Evolutionary conservation across 2,113 vertebrate species (phyloP).

Genomic region (Herpetotheres cachinnans): DNA sequence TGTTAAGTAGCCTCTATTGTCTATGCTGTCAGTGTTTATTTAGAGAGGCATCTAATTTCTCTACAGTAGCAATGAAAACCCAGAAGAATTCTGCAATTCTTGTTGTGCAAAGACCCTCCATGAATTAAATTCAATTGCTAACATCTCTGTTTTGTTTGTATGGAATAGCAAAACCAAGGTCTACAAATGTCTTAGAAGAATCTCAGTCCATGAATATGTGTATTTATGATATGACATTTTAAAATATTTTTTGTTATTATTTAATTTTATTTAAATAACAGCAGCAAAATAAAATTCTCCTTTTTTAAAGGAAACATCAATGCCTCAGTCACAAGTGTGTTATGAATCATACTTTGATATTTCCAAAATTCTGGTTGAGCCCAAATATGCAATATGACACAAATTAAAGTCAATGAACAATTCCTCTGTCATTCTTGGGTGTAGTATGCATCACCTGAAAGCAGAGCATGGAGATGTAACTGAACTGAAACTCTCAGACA

Average conservation of each 20-base stretch:
- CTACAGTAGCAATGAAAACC: not conserved
- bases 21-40: not conserved
- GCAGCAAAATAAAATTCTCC: not conserved
- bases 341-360: not conserved
- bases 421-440: constrained; percentile 57
- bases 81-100: not conserved
- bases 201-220: not conserved
- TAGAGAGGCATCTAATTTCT: not conserved
- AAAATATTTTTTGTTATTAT: too few relatives aligned
- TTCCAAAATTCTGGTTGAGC: not conserved
- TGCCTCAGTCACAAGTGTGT: not conserved
- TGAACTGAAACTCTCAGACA: constrained; percentile 69
- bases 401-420: constrained; percentile 62
- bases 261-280: not conserved
- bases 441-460: constrained; percentile 34
- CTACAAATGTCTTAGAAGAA: not conserved
- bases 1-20: not conserved
- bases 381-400: constrained; percentile 50
- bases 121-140: not conserved
- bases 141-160: not conserved
- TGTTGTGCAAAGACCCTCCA: not conserved
- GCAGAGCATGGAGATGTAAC: constrained; percentile 49
- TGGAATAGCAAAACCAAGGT: not conserved
- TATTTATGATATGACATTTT: not conserved
- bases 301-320: constrained; percentile 37